phyloP scores from a whole-genome alignment of 2,113 vertebrate species.

The Prionailurus viverrinus region DNA sequence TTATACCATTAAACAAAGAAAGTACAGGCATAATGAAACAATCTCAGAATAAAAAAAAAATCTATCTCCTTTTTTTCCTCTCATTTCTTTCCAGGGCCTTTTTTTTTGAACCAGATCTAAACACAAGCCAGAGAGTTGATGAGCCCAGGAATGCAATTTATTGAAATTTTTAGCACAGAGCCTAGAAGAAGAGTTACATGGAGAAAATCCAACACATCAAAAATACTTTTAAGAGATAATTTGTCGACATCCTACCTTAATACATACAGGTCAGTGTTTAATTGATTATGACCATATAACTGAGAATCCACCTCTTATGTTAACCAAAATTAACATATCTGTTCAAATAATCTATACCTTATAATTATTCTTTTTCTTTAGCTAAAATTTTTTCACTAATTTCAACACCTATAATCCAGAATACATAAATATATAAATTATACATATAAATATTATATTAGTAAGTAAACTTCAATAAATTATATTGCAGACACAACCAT shows the following conservation, averaged over 20 bases:
- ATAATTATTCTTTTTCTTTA: neutral
- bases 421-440: neutral
- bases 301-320: neutral
- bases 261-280: neutral
- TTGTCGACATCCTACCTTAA: neutral
- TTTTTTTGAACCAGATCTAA: neutral
- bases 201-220: neutral
- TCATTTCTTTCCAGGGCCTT: neutral
- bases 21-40: neutral
- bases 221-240: neutral
- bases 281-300: neutral
- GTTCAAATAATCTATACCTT: neutral
- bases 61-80: neutral
- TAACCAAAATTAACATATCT: neutral
- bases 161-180: neutral
- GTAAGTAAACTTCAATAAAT: slow-evolving; percentile 10
- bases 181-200: neutral
- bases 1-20: neutral
- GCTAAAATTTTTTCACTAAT: neutral
- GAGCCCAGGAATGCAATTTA: neutral
- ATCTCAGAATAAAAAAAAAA: neutral
- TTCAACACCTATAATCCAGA: neutral
- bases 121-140: neutral
- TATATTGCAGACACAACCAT: neutral
- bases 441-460: neutral